Conservation (phyloP, 2,797 vertebrate species). For the Gambelia wislizenii region DNA sequence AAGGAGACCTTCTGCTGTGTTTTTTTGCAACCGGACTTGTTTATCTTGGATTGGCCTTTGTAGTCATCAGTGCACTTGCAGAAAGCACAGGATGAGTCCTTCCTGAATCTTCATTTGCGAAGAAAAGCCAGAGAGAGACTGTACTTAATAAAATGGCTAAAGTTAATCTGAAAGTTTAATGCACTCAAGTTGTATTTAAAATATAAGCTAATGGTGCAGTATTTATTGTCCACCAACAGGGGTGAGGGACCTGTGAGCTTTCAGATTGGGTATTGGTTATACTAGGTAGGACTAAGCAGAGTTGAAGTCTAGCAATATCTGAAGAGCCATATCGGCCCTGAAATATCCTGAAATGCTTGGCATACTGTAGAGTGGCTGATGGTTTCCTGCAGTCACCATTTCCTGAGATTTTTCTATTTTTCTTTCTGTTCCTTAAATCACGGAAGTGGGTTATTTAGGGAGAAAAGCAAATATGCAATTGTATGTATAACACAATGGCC, state of each 20-base stretch:
- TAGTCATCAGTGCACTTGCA: too few species aligned
- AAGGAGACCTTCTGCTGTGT: too few species aligned
- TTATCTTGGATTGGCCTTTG: too few species aligned
- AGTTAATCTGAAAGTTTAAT: neutral
- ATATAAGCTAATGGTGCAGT: neutral
- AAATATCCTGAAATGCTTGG: neutral
- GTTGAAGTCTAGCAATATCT: neutral
- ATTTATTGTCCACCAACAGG: neutral
- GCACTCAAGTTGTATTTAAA: neutral
- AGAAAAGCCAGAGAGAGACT: too few species aligned
- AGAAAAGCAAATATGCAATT: too few species aligned
- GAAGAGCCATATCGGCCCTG: neutral
- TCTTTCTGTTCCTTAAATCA: neutral
- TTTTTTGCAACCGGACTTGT: too few species aligned
- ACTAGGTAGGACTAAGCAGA: neutral
- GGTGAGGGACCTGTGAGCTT: neutral
- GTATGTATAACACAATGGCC: too few species aligned
- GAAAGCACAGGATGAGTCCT: too few species aligned
- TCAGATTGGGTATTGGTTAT: neutral
- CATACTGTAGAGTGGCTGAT: neutral
- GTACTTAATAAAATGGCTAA: neutral
- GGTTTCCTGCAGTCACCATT: neutral
- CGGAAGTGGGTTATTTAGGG: too few species aligned
- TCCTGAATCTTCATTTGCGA: too few species aligned
- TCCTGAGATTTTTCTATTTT: neutral